A percentile compares a stretch with the other conserved stretches of the same genome.
Evolutionary conservation across 1,140 invertebrate genomes (phyloP).

Genomic region (Plodia interpunctella): DNA sequence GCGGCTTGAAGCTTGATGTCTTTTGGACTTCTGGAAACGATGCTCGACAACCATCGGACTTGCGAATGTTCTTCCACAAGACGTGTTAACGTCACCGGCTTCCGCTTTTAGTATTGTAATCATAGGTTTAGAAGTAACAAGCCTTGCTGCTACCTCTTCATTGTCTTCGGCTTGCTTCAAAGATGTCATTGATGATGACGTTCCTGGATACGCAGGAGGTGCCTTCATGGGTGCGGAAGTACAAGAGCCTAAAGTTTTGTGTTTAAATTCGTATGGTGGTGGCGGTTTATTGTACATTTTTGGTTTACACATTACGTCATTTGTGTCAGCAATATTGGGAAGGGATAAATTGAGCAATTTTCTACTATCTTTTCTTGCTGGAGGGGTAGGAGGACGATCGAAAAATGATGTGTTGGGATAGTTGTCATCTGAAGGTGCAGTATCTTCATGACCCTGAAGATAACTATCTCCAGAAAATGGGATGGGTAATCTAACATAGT

Average conservation of each 20-base stretch:
- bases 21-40: constrained; percentile 68
- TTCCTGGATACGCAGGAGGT: constrained; percentile 59
- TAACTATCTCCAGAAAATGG: constrained; percentile 79
- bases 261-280: constrained; percentile 69
- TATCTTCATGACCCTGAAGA: constrained; percentile 74
- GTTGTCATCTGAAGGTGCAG: constrained; percentile 72
- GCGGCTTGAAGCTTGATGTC: constrained; percentile 64
- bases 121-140: constrained; percentile 82
- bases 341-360: constrained; percentile 69
- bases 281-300: constrained; percentile 59
- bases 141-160: constrained; percentile 81
- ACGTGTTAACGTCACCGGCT: constrained; percentile 72
- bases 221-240: constrained; percentile 36
- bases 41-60: constrained; percentile 70
- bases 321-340: constrained; percentile 65
- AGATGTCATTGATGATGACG: constrained; percentile 20
- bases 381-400: constrained; percentile 79
- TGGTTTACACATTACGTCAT: constrained; percentile 29
- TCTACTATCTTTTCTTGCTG: constrained; percentile 81
- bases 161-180: constrained; percentile 50
- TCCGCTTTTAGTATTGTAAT: constrained; percentile 83
- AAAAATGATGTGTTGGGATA: constrained; percentile 71
- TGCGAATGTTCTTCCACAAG: constrained; percentile 66
- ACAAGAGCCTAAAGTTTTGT: constrained; percentile 51
- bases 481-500: constrained; percentile 90